Evolutionary conservation across 2,888 invertebrate species (phyloP), one percentile per base, ranked within the genome.

Genomic region (Cephalotes varians): DNA sequence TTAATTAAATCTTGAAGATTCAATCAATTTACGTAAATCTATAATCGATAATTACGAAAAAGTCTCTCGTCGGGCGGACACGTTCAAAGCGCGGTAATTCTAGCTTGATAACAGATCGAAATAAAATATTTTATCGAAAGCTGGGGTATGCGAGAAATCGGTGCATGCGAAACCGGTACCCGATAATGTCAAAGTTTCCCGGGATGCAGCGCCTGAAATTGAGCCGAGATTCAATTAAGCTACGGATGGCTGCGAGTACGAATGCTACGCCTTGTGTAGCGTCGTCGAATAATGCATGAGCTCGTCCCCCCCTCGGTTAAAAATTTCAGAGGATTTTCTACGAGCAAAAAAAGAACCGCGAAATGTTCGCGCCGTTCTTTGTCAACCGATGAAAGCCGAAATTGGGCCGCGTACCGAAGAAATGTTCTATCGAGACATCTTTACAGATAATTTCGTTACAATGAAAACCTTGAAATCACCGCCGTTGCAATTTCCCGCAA

Each of bases 141-240:
- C 71, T 12, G 15, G 37, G 15, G 54, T 79, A 51, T 9, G 34
- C 18, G 62, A 80, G 79, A 86, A 85, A 77, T 85, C 56, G 15
- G 56, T 56, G 47, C 21, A 85, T 67, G 37, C 34, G 62, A 79
- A 58, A 67, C 62, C 49, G 67, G 56, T 60, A 15, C 4, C 12
- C 37, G 77, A 79, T 88, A 85, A 91, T 85, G 82, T 76, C 65
- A 67, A 89, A 91, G 87, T 89, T 91, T 87, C 82, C 73, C 40
- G 47, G 72, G 77, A 80, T 69, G 79, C 79, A 60, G 58, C 47
- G 71, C 56, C 72, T 73, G 86, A 91, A 91, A 91, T 91, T 91
- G 87, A 82, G 85, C 67, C 81, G 72, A 86, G 91, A 91, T 89
- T 89, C 87, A 86, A 91, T 91, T 89, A 90, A 76, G 60, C 60